These are phyloP conservation scores for Sphenopsis melanotis DNA, from an alignment of 2,797 vertebrate species.

Conservation along the genomic window DNA sequence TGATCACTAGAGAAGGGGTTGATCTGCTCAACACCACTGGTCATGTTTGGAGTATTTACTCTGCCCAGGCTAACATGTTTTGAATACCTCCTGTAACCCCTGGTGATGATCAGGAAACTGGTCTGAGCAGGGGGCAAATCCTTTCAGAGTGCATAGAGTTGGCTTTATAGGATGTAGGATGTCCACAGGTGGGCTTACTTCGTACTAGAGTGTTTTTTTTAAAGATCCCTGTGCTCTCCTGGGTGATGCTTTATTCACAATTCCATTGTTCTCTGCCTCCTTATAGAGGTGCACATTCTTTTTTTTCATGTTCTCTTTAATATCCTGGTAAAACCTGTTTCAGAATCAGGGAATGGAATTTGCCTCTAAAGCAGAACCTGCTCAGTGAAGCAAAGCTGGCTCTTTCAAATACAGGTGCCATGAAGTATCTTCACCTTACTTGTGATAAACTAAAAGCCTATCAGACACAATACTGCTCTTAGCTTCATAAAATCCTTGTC, in stretches of 20 bases:
- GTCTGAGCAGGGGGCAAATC: not conserved
- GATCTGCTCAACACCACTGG: not conserved
- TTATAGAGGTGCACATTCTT: accelerated
- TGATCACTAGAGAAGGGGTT: not conserved
- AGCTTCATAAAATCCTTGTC: not conserved
- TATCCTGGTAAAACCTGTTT: not conserved
- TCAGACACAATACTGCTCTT: not conserved
- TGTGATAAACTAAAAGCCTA: not conserved
- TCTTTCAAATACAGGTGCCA: not conserved
- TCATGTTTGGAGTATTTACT: not conserved
- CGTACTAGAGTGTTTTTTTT: not conserved
- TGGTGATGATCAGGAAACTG: not conserved
- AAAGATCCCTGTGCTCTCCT: not conserved
- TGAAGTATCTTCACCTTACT: not conserved
- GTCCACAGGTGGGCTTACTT: not conserved
- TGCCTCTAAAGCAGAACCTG: not conserved
- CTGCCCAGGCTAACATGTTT: not conserved
- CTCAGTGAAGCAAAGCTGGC: not conserved
- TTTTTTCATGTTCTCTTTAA: not conserved
- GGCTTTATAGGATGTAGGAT: not conserved
- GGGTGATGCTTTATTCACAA: not conserved
- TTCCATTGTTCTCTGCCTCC: not conserved
- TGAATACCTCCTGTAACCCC: not conserved
- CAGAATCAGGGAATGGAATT: not conserved
- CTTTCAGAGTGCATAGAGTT: not conserved